Conservation (phyloP, 1,140 invertebrate species). For the Drosophila suzukii region DNA sequence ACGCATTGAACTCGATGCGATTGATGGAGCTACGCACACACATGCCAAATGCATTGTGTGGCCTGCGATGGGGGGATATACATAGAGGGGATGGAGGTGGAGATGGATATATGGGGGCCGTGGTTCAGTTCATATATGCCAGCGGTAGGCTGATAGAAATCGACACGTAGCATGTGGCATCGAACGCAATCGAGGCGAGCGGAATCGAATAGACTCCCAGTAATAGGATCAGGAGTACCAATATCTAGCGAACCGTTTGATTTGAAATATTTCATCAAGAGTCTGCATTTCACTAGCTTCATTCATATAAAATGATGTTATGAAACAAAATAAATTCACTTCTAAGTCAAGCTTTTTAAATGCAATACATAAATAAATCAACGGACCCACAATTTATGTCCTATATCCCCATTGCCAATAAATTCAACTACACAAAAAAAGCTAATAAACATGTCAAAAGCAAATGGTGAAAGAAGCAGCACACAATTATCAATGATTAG, state of each 20-base stretch:
- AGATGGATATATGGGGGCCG: background rate
- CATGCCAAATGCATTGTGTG: constrained; percentile 7
- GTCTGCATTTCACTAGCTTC: too few species aligned
- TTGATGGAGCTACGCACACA: constrained; percentile 59
- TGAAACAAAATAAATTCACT: background rate
- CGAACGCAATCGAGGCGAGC: constrained; percentile 19
- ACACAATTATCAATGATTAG: constrained; percentile 12
- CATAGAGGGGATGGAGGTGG: too few species aligned
- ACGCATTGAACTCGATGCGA: constrained; percentile 63
- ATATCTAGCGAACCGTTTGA: too few species aligned
- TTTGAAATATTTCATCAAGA: too few species aligned
- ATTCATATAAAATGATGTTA: too few species aligned
- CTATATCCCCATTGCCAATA: background rate
- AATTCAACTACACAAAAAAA: background rate
- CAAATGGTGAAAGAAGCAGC: background rate
- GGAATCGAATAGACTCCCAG: background rate
- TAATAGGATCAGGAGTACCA: background rate
- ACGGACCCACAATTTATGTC: constrained; percentile 2
- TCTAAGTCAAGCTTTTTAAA: background rate
- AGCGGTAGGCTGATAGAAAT: constrained; percentile 44
- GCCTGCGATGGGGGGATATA: background rate
- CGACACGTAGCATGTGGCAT: constrained; percentile 51
- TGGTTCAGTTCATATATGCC: constrained; percentile 10
- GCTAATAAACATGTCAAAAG: constrained; percentile 7
- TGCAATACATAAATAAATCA: background rate